These are phyloP conservation scores for Lichenostomus cassidix DNA, from an alignment of 2,113 vertebrate genomes.

Conservation along the genomic window DNA sequence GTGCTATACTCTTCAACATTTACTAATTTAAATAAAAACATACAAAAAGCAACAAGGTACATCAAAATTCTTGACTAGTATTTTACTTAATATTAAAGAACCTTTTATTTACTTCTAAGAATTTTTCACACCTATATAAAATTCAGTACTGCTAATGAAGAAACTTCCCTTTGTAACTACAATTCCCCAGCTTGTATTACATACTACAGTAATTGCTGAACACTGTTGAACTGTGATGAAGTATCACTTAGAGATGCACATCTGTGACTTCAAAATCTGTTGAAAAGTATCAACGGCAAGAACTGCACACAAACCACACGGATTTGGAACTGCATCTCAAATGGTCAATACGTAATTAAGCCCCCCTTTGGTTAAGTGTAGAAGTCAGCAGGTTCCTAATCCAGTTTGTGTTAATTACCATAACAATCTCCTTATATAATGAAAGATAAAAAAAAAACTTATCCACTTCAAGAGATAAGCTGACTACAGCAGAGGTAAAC, in stretches of 20 bases:
- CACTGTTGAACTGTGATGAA: neutral
- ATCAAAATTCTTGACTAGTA: neutral
- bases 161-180: neutral
- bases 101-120: neutral
- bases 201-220: neutral
- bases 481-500: conserved; percentile 23
- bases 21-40: neutral
- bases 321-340: neutral
- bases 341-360: neutral
- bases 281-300: neutral
- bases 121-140: neutral
- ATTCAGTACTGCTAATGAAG: neutral
- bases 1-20: neutral
- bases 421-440: conserved; percentile 37
- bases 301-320: neutral
- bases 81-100: neutral
- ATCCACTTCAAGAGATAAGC: conserved; percentile 15
- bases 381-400: conserved; percentile 25
- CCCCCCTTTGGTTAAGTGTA: neutral
- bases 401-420: conserved; percentile 8
- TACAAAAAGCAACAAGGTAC: neutral
- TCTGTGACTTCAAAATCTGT: neutral
- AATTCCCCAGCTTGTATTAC: neutral
- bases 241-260: neutral
- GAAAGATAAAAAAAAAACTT: neutral